These are phyloP conservation scores for Lacanobia oleracea DNA, from an alignment of 2,888 invertebrate species.

Conservation along the genomic window DNA sequence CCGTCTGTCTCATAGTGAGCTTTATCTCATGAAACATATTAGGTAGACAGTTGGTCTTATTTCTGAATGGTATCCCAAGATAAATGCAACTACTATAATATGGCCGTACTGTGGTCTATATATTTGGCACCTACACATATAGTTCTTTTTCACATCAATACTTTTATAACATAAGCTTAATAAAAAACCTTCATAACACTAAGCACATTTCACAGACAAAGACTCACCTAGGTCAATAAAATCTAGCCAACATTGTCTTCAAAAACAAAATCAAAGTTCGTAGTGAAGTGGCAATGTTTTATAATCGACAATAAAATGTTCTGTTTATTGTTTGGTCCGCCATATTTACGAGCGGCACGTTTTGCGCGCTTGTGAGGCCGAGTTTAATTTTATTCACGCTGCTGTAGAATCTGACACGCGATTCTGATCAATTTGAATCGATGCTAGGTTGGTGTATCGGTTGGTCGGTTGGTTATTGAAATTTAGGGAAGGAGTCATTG, in stretches of 20 bases:
- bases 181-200: too few species aligned
- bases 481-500: too few species aligned
- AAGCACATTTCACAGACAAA: neutral
- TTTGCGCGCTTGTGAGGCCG: slow-evolving; percentile 58
- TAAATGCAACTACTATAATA: too few species aligned
- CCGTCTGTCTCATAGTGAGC: too few species aligned
- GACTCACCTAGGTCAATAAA: neutral
- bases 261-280: slow-evolving; percentile 51
- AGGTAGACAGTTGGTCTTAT: too few species aligned
- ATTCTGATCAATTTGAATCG: slow-evolving; percentile 57
- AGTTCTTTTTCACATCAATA: too few species aligned
- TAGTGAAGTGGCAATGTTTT: slow-evolving; percentile 64
- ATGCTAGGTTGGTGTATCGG: slow-evolving; percentile 24
- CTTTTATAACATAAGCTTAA: too few species aligned
- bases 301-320: slow-evolving; percentile 63
- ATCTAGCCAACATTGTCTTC: slow-evolving; percentile 15
- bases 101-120: too few species aligned
- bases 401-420: slow-evolving; percentile 52
- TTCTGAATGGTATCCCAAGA: too few species aligned
- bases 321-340: slow-evolving; percentile 62
- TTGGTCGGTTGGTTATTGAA: neutral
- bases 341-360: slow-evolving; percentile 59
- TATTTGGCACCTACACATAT: too few species aligned
- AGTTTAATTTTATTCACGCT: slow-evolving; percentile 66
- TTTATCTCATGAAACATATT: too few species aligned